Conservation (phyloP, 2,888 invertebrate genomes). For the Orthosia gothica region DNA sequence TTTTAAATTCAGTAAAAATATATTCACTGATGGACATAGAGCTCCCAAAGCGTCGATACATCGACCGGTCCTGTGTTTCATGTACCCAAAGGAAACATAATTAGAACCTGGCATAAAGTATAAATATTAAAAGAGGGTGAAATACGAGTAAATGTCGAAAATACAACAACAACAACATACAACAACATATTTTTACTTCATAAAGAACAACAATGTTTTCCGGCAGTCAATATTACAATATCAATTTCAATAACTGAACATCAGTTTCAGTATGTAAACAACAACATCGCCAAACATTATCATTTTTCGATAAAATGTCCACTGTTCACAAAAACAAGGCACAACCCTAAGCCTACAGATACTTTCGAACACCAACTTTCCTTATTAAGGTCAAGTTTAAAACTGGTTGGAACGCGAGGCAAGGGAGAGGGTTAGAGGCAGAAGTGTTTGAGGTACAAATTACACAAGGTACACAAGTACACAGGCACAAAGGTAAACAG, state of each 20-base stretch:
- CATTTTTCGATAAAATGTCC: conserved; percentile 23
- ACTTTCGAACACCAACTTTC: conserved; percentile 49
- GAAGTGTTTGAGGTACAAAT: conserved; percentile 56
- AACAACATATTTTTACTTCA: neutral
- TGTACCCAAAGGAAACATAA: too few relatives aligned
- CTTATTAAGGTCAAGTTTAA: conserved; percentile 65
- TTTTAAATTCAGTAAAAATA: too few relatives aligned
- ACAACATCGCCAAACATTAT: conserved; percentile 14
- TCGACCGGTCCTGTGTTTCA: too few relatives aligned
- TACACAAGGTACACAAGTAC: conserved; percentile 26
- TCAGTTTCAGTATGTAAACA: conserved; percentile 27
- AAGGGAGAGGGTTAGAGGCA: conserved; percentile 38
- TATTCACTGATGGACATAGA: too few relatives aligned
- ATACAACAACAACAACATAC: too few relatives aligned
- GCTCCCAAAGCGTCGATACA: too few relatives aligned
- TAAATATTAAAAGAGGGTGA: neutral
- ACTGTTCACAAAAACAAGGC: conserved; percentile 21
- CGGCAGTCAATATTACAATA: neutral
- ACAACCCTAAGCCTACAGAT: conserved; percentile 28
- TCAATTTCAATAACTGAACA: conserved; percentile 4
- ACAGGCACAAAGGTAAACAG: conserved; percentile 60
- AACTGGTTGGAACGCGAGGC: conserved; percentile 31
- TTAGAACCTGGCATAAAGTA: neutral
- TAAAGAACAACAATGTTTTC: neutral
- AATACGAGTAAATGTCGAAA: neutral